Evolutionary conservation across 2,888 invertebrate species (phyloP), one percentile per base, ranked within the genome.

Genomic region (Polylopha cassiicola): DNA sequence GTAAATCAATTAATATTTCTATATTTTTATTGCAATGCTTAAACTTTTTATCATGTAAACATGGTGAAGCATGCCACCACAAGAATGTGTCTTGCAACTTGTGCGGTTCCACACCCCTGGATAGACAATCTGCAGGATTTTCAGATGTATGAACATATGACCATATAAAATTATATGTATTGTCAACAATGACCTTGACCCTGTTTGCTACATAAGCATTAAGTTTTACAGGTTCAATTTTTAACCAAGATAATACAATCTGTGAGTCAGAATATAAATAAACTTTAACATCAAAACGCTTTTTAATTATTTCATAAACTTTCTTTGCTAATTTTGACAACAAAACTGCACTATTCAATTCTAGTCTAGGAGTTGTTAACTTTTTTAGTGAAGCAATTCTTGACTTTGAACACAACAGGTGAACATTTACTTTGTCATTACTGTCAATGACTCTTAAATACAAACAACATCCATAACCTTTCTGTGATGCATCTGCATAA

Each of bases 401-500:
- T 4, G 26, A 34, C 8, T 26, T 34, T 2, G 34, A 34, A 26
- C 15, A 18, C 9, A 30, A 20, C 9, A 30, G 9, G 20, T 16
- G 7, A 4, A 28, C 8, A 2, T 3, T 11, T 8, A 28, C 28
- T 2, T 16, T 3, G 1, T 13, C 16, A 16, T 22, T 2, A 4
- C 7, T 8, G 16, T 30, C 13, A 7, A 32, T 4, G 3, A 22
- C 13, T 16, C 23, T 32, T 16, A 32, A 15, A 32, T 23, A 32
- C 6, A 32, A 5, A 9, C 23, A 32, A 9, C 23, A 32, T 6
- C 31, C 31, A 6, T 14, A 8, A 8, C 21, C 14, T 5, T 31
- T 31, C n/a, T n/a, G n/a, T 8, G 31, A 31, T n/a, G 31, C 31
- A 21, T 31, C 31, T 3, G 14, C 31, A 9, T 15, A 32, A 15